Evolutionary conservation across 1,140 invertebrate genomes (phyloP), one percentile per base, ranked within the genome.

Genomic region (Papilio xuthus): DNA sequence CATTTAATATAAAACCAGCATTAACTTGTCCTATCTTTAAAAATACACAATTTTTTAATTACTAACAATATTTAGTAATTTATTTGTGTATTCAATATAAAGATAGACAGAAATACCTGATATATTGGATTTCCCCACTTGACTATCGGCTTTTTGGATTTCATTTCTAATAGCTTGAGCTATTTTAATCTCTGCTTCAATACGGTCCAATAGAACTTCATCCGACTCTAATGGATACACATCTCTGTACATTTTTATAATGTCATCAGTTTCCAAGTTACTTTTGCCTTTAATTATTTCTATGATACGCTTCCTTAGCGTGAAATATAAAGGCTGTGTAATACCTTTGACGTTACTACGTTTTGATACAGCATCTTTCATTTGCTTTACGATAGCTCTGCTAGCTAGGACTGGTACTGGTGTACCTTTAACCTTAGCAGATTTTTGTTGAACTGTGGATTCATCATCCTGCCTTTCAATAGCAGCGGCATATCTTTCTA

Each of bases 101-200:
- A 71, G 41, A 72, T 72, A 20, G n/a, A 73, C 71, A 73, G n/a
- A n/a, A 73, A 26, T 72, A 42, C 20, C 37, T 42, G n/a, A 23
- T 72, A 15, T 26, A 7, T 23, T 12, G 9, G 4, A 12, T 73
- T 47, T 7, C 23, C 1, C 42, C 12, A 23, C 37, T 44, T 47
- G 20, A 6, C 12, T 23, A 72, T 23, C 23, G 26, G 0, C 37
- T 23, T 73, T 47, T 44, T 15, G 12, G 9, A 3, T 0, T 42
- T 13, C 20, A 4, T 50, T 23, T 44, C 7, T 42, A 73, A 42
- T 1, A 12, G 4, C 41, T 72, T 72, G 10, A 44, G 10, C 28
- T 26, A 23, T 23, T 26, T 44, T 13, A 12, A 47, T 23, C 23
- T 47, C n/a, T 44, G 20, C 20, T 50, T 73, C 42, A 18, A 73